These are phyloP conservation scores for Micronycteris hirsuta DNA, from an alignment of 2,113 vertebrate genomes.

Conservation along the genomic window DNA sequence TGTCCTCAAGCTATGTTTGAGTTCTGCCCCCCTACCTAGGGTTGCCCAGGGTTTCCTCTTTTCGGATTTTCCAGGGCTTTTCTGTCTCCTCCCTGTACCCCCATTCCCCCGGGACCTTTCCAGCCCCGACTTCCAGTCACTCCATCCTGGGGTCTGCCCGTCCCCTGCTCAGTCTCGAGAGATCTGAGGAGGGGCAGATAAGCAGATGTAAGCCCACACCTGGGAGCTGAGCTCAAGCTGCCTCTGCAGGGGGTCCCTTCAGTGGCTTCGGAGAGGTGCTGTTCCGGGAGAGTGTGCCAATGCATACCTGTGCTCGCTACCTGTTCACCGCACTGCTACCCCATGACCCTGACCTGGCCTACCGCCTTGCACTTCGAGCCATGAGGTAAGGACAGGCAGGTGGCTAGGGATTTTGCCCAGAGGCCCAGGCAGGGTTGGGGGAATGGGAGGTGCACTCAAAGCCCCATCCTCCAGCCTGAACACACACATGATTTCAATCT, in stretches of 20 bases:
- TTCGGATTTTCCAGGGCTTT: not conserved
- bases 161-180: too few species aligned
- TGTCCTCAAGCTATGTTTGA: too few species aligned
- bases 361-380: constrained; percentile 76
- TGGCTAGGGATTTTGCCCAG: not conserved
- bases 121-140: too few species aligned
- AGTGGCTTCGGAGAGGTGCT: constrained; percentile 81
- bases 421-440: not conserved
- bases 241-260: constrained; percentile 76
- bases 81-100: not conserved
- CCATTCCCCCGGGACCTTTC: not conserved
- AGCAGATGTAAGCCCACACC: fast-evolving
- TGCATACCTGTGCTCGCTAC: constrained; percentile 81
- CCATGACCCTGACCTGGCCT: constrained; percentile 79
- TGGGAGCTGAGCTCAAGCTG: not conserved
- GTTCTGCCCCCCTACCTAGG: not conserved
- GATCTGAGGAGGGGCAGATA: too few species aligned
- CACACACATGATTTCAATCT: not conserved
- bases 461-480: not conserved
- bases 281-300: constrained; percentile 79
- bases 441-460: not conserved
- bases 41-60: not conserved
- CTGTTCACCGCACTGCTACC: constrained; percentile 77
- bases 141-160: not conserved
- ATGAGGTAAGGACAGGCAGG: constrained; percentile 71